A percentile compares a stretch with the other conserved stretches of the same genome.
Evolutionary conservation across 2,797 vertebrate species (phyloP).

Genomic region (Pelobates cultripes): DNA sequence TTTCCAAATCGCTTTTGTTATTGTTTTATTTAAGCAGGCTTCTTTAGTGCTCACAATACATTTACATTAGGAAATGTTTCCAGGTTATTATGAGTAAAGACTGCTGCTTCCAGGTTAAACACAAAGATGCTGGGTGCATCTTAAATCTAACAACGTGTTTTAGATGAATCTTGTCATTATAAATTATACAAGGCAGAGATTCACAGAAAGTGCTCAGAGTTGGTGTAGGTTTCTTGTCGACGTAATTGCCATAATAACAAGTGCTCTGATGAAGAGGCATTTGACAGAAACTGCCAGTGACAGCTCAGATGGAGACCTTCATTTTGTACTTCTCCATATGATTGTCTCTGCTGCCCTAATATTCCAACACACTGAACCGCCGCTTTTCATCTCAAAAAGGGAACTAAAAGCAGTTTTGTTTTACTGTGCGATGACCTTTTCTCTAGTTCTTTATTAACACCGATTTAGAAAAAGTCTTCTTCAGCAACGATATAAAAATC

Average conservation of each 20-base stretch:
- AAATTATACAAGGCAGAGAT: slow-evolving; percentile 39
- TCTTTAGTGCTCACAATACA: slow-evolving; percentile 29
- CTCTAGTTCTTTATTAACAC: background rate
- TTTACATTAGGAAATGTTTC: slow-evolving; percentile 20
- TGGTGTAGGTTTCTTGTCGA: slow-evolving; percentile 30
- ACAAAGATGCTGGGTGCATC: slow-evolving; percentile 35
- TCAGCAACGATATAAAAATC: background rate
- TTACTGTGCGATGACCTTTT: background rate
- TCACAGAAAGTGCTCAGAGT: slow-evolving; percentile 33
- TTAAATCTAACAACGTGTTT: slow-evolving; percentile 41
- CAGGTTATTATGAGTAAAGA: slow-evolving; percentile 51
- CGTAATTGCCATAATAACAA: slow-evolving; percentile 48
- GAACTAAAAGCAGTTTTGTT: slow-evolving; percentile 7
- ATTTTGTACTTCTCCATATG: slow-evolving; percentile 10
- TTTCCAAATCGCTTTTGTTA: slow-evolving; percentile 36
- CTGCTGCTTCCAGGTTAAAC: slow-evolving; percentile 41
- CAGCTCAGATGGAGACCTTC: slow-evolving; percentile 32
- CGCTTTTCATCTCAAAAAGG: slow-evolving; percentile 20
- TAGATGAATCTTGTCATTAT: slow-evolving; percentile 38
- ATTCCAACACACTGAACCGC: slow-evolving; percentile 32
- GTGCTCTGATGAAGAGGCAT: slow-evolving; percentile 46
- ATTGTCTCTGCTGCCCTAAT: slow-evolving; percentile 38
- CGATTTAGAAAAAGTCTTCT: background rate
- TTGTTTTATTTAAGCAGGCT: slow-evolving; percentile 11
- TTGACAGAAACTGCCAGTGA: slow-evolving; percentile 36